These are phyloP conservation scores for Pachypeltis micranthus DNA, from an alignment of 1,140 invertebrate genomes.

Conservation along the genomic window DNA sequence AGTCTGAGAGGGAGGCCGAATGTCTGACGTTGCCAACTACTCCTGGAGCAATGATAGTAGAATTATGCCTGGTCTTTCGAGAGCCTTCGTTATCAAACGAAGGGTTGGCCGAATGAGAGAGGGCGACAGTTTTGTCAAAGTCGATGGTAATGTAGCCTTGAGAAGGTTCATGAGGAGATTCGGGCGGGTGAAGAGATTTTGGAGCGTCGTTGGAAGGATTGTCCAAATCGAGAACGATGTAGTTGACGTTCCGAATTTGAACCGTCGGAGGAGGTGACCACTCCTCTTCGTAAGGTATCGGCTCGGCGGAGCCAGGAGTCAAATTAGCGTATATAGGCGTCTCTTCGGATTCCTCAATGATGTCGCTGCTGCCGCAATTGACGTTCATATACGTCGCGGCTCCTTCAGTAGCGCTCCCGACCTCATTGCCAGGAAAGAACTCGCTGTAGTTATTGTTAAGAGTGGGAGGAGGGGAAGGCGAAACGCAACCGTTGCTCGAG, in stretches of 20 bases:
- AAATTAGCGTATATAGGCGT: conserved; percentile 47
- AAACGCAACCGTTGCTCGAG: conserved; percentile 43
- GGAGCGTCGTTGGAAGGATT: conserved; percentile 28
- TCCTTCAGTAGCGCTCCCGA: conserved; percentile 30
- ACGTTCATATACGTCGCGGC: conserved; percentile 21
- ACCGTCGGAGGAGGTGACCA: background rate
- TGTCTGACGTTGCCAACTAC: conserved; percentile 1
- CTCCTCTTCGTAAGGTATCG: conserved; percentile 33
- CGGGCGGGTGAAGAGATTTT: conserved; percentile 23
- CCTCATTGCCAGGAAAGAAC: conserved; percentile 13
- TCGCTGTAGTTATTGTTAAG: conserved; percentile 24
- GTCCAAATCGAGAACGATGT: conserved; percentile 63
- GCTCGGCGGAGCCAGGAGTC: conserved; percentile 44
- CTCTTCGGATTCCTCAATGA: conserved; percentile 10
- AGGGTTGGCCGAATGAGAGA: conserved; percentile 48
- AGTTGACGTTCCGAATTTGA: conserved; percentile 44
- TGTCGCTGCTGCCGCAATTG: background rate
- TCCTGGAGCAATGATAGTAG: conserved; percentile 42
- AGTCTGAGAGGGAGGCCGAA: conserved; percentile 13
- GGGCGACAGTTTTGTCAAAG: conserved; percentile 79
- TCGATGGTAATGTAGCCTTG: conserved; percentile 86
- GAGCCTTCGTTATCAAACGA: conserved; percentile 44
- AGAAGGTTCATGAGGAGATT: conserved; percentile 39
- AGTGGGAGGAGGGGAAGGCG: conserved; percentile 37
- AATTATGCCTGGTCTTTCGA: conserved; percentile 52